Evolutionary conservation across 2,797 vertebrate species (phyloP).

Genomic region (Typhlichthys subterraneus): DNA sequence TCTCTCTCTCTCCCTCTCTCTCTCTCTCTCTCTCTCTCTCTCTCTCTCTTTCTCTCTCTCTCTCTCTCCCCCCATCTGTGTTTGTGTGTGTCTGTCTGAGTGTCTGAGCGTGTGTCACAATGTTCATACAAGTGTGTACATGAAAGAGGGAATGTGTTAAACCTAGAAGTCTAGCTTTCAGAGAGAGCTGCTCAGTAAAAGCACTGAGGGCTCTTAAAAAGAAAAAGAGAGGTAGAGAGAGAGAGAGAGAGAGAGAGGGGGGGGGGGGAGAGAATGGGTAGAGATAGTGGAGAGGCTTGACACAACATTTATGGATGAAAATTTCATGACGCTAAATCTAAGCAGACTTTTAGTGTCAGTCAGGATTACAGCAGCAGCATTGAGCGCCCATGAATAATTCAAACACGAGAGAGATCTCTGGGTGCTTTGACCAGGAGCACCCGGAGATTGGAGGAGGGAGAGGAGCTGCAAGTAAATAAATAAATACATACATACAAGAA

Average conservation of each 20-base stretch:
- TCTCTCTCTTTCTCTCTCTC: conserved; percentile 3
- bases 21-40: conserved; percentile 3
- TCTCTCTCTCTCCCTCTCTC: conserved; percentile 3
- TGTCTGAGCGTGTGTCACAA: conserved; percentile 24
- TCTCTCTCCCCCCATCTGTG: conserved; percentile 4
- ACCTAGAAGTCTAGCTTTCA: conserved; percentile 10
- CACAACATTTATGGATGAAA: conserved; percentile 77
- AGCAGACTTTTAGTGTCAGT: conserved; percentile 86
- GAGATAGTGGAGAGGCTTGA: conserved; percentile 36
- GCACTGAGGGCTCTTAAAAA: conserved; percentile 46
- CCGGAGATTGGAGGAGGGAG: conserved; percentile 21
- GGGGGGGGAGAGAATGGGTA: conserved; percentile 15
- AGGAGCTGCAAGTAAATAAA: conserved; percentile 56
- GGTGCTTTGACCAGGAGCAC: conserved; percentile 41
- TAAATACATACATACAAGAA: conserved; percentile 59
- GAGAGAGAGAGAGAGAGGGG: conserved; percentile 2
- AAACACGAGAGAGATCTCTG: conserved; percentile 66
- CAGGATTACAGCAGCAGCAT: conserved; percentile 77
- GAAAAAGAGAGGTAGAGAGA: conserved; percentile 6
- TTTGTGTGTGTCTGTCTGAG: conserved; percentile 28
- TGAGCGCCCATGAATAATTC: conserved; percentile 77
- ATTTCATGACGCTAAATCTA: conserved; percentile 84
- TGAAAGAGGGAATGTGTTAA: conserved; percentile 37
- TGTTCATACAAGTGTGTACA: conserved; percentile 19
- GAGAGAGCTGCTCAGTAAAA: conserved; percentile 39